These are phyloP conservation scores for Muricea muricata DNA, from an alignment of 92 coral and sea anemone genomes.

Conservation along the genomic window DNA sequence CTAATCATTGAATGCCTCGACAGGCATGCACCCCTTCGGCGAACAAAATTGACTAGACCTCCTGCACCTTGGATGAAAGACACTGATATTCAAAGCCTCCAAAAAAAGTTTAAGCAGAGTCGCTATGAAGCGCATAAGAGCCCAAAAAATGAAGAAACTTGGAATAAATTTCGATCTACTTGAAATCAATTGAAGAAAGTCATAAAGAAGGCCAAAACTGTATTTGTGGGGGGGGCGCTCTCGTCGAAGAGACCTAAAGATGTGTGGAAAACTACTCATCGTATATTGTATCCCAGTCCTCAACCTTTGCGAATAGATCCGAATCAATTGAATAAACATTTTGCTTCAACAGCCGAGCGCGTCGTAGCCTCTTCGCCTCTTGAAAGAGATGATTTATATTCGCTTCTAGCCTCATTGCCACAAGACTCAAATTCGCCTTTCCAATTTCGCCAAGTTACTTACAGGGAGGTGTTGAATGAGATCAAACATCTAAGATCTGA, in stretches of 20 bases:
- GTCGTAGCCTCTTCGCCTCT: not conserved
- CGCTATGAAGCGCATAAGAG: conserved; percentile 12
- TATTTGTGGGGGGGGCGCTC: not conserved
- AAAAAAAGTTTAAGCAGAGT: not conserved
- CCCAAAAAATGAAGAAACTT: not conserved
- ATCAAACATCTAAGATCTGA: conserved; percentile 48
- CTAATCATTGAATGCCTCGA: conserved; percentile 32
- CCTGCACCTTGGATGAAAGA: conserved; percentile 47
- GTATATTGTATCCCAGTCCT: conserved; percentile 10
- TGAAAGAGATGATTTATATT: not conserved
- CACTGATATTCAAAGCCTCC: not conserved
- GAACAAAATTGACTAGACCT: conserved; percentile 31
- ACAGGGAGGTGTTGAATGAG: conserved; percentile 39
- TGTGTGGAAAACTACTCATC: conserved; percentile 7
- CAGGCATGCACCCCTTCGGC: conserved; percentile 31
- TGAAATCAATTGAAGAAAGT: not conserved
- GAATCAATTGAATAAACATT: conserved; percentile 4
- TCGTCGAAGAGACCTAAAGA: conserved; percentile 26
- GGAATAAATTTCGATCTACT: no score
- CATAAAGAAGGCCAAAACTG: not conserved
- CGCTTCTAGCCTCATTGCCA: not conserved
- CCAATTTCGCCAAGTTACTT: conserved; percentile 31
- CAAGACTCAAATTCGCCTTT: conserved; percentile 17
- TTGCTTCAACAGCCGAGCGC: conserved; percentile 41
- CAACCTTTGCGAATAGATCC: not conserved